Percentiles rank a stretch among this genome's conserved stretches.
phyloP scores from a whole-genome alignment of 2,797 vertebrate species.

The Diplodus puntazzo region DNA sequence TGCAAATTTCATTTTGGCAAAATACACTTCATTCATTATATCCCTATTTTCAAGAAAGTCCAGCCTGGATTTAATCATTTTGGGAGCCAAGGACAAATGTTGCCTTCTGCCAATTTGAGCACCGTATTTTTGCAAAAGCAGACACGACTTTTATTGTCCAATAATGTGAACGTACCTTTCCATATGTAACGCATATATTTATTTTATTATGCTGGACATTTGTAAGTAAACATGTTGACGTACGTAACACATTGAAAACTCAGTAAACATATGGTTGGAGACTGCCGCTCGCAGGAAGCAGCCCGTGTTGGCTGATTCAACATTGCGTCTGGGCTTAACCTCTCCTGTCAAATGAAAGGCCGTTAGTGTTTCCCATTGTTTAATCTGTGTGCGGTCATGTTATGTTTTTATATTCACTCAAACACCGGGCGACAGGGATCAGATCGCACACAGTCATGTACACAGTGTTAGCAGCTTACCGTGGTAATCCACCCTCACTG shows the following conservation, averaged over 20 bases:
- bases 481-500: constrained; percentile 71
- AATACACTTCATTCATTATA: neutral
- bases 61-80: neutral
- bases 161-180: too few species aligned
- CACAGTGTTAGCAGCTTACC: constrained; percentile 71
- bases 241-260: too few species aligned
- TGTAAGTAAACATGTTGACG: too few species aligned
- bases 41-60: neutral
- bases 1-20: constrained; percentile 2
- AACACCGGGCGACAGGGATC: constrained; percentile 38
- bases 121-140: constrained; percentile 4
- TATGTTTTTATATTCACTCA: constrained; percentile 43
- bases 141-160: neutral
- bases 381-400: constrained; percentile 58
- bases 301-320: neutral
- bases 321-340: neutral
- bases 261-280: too few species aligned
- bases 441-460: constrained; percentile 61
- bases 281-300: neutral
- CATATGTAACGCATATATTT: too few species aligned
- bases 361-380: constrained; percentile 36
- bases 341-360: neutral
- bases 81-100: neutral
- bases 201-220: too few species aligned
- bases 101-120: neutral